Evolutionary conservation across 2,888 invertebrate species (phyloP).

Genomic region (Sinelater perroti): DNA sequence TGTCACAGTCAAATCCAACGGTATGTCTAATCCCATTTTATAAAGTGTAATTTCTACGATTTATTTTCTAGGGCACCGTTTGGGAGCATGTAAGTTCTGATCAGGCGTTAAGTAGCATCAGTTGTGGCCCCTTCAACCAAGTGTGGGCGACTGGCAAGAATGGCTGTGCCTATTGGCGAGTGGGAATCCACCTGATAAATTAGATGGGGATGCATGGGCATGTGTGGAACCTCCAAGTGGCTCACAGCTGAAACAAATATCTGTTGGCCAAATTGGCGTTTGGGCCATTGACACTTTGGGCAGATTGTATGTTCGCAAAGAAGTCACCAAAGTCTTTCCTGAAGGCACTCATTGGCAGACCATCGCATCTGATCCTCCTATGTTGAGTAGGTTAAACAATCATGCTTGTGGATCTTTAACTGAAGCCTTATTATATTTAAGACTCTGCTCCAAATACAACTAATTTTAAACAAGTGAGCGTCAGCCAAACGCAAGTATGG

Average conservation of each 20-base stretch:
- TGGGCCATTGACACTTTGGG: slow-evolving; percentile 84
- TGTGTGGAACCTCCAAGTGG: slow-evolving; percentile 76
- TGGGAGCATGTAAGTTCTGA: slow-evolving; percentile 87
- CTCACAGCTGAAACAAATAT: slow-evolving; percentile 76
- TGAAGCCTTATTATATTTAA: slow-evolving; percentile 32
- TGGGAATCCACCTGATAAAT: slow-evolving; percentile 75
- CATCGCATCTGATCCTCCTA: slow-evolving; percentile 67
- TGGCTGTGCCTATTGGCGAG: slow-evolving; percentile 84
- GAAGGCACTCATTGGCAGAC: slow-evolving; percentile 89
- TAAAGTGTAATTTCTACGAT: slow-evolving; percentile 18
- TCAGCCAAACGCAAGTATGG: slow-evolving; percentile 77
- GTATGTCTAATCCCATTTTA: too few species aligned
- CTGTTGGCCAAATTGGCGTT: slow-evolving; percentile 75
- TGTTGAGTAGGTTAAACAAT: slow-evolving; percentile 57
- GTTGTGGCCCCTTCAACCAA: slow-evolving; percentile 72
- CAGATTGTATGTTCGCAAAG: slow-evolving; percentile 78
- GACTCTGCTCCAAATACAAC: slow-evolving; percentile 56
- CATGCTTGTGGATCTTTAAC: background rate
- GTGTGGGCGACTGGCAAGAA: slow-evolving; percentile 90
- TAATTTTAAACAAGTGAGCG: slow-evolving; percentile 77
- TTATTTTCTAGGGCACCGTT: slow-evolving; percentile 67
- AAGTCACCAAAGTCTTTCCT: slow-evolving; percentile 77
- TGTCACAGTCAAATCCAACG: slow-evolving; percentile 75
- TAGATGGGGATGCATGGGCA: slow-evolving; percentile 77
- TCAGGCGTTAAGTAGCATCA: slow-evolving; percentile 79